Evolutionary conservation across 2,113 vertebrate genomes (phyloP).

Genomic region (Caranx melampygus): DNA sequence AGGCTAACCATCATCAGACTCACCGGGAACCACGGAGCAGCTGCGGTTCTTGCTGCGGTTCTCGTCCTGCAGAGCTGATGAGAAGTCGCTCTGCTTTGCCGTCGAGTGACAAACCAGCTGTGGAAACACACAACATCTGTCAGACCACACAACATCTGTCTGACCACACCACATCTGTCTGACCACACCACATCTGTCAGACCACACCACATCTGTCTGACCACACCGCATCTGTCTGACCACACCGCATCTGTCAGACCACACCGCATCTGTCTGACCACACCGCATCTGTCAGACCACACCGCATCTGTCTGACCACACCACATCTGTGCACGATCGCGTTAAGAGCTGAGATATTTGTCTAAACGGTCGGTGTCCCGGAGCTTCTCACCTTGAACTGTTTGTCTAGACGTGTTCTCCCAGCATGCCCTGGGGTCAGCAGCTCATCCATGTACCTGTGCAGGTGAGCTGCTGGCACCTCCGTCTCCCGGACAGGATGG

Average conservation of each 20-base stretch:
- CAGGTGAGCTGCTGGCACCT: slow-evolving; percentile 87
- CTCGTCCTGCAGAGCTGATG: slow-evolving; percentile 88
- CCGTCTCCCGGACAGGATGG: slow-evolving; percentile 92
- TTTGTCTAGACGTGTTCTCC: slow-evolving; percentile 90
- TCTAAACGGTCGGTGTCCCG: too few species aligned
- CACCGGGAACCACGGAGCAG: slow-evolving; percentile 91
- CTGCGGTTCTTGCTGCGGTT: slow-evolving; percentile 92
- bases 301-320: too few species aligned
- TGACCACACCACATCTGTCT: background rate
- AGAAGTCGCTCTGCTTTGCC: slow-evolving; percentile 87
- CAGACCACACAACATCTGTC: background rate
- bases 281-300: too few species aligned
- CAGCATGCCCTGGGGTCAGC: slow-evolving; percentile 88
- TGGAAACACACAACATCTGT: slow-evolving; percentile 40
- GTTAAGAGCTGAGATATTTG: too few species aligned
- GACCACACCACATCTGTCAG: too few species aligned
- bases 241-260: too few species aligned
- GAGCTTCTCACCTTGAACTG: slow-evolving; percentile 90
- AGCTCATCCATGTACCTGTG: slow-evolving; percentile 93
- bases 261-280: too few species aligned
- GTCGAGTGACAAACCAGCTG: slow-evolving; percentile 89
- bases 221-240: too few species aligned
- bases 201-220: too few species aligned
- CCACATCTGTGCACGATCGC: too few species aligned
- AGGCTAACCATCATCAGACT: slow-evolving; percentile 21